Evolutionary conservation across 2,888 invertebrate species (phyloP).

Genomic region (Incurvaria masculella): DNA sequence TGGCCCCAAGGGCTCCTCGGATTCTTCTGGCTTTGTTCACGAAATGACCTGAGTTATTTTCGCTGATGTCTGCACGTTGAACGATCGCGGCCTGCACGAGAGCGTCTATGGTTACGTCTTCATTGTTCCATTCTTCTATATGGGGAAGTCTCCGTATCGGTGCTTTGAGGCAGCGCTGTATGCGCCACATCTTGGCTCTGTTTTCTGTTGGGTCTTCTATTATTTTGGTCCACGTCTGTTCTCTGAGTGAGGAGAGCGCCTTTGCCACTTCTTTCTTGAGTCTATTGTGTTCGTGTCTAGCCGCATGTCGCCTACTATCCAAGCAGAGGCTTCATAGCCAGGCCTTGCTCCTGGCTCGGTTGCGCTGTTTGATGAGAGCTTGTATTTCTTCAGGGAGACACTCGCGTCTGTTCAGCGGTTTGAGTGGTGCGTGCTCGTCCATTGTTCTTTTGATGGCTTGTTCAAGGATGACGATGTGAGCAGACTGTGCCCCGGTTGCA

Average conservation of each 20-base stretch:
- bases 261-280: constrained; percentile 2
- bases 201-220: constrained; percentile 5
- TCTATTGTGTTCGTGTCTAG: constrained; percentile 2
- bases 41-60: too few relatives aligned
- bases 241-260: neutral
- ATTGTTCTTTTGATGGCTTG: neutral
- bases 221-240: constrained; percentile 1
- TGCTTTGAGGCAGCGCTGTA: constrained; percentile 1
- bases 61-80: constrained; percentile 1
- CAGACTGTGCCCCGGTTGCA: too few relatives aligned
- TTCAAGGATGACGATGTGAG: neutral
- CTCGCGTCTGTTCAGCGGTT: neutral
- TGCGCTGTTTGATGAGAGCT: constrained; percentile 2
- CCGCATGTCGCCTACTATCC: constrained; percentile 1
- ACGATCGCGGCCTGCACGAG: constrained; percentile 7
- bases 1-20: constrained; percentile 8
- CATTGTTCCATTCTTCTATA: constrained; percentile 3
- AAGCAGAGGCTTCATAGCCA: constrained; percentile 1
- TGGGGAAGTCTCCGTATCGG: constrained; percentile 1
- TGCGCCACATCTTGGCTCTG: constrained; percentile 7
- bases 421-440: constrained; percentile 4
- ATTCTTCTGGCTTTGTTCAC: constrained; percentile 4
- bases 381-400: constrained; percentile 1
- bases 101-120: constrained; percentile 4
- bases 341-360: constrained; percentile 3